Percentiles rank a stretch among this genome's conserved stretches.
These are phyloP conservation scores for Notechis scutatus DNA, from an alignment of 2,113 vertebrate genomes.

Conservation along the genomic window DNA sequence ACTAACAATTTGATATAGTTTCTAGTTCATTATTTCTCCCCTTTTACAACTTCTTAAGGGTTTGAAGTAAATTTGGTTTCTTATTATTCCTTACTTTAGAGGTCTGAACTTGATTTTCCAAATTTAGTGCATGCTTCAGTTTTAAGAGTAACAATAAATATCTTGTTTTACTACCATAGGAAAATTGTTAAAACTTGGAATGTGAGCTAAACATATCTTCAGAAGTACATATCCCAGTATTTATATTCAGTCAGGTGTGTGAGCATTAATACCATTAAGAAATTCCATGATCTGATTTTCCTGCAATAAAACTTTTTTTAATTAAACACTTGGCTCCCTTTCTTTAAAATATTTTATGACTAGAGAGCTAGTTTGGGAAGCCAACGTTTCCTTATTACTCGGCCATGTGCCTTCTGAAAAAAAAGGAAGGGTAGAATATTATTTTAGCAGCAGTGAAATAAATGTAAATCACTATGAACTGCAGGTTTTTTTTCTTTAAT, in stretches of 20 bases:
- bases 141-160: conserved; percentile 14
- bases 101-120: conserved; percentile 24
- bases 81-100: background rate
- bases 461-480: conserved; percentile 20
- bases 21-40: background rate
- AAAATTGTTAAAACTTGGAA: background rate
- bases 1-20: background rate
- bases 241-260: background rate
- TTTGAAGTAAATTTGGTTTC: conserved; percentile 36
- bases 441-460: background rate
- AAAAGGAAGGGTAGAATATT: background rate
- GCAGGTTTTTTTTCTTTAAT: conserved; percentile 26
- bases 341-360: background rate
- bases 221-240: background rate
- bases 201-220: background rate
- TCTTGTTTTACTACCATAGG: background rate
- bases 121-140: conserved; percentile 1
- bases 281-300: background rate
- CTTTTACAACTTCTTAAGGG: background rate
- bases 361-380: background rate
- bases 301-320: background rate
- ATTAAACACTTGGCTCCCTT: background rate
- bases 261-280: background rate
- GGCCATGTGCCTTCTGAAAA: conserved; percentile 1
- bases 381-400: conserved; percentile 14